Evolutionary conservation across 2,888 invertebrate species (phyloP).

Genomic region (Pheosia tremula): DNA sequence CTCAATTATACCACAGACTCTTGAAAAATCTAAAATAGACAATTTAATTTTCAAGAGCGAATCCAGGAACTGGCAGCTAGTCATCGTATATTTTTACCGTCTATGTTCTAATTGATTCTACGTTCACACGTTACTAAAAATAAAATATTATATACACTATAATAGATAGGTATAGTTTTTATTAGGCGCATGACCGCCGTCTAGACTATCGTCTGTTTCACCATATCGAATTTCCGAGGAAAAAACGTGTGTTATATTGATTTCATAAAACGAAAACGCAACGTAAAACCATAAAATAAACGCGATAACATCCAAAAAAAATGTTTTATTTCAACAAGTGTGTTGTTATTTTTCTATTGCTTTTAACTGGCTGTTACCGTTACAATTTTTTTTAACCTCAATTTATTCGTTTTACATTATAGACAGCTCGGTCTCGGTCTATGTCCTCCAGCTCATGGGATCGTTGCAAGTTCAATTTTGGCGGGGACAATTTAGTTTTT

Average conservation of each 20-base stretch:
- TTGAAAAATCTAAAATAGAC: too few relatives aligned
- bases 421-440: too few relatives aligned
- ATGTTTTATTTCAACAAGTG: constrained; percentile 16
- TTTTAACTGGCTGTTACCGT: constrained; percentile 29
- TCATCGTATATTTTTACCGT: constrained; percentile 28
- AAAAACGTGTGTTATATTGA: constrained; percentile 5
- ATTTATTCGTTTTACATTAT: too few relatives aligned
- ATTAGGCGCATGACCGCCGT: constrained; percentile 49
- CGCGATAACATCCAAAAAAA: too few relatives aligned
- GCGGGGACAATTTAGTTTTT: too few relatives aligned
- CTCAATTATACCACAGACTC: too few relatives aligned
- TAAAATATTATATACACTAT: constrained; percentile 38
- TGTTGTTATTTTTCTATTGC: constrained; percentile 32
- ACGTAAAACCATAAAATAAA: too few relatives aligned
- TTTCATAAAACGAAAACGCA: too few relatives aligned
- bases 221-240: constrained; percentile 43
- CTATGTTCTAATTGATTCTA: constrained; percentile 44
- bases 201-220: constrained; percentile 38
- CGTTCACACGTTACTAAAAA: constrained; percentile 61
- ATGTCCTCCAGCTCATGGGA: too few relatives aligned
- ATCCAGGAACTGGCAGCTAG: neutral
- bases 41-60: neutral
- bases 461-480: too few relatives aligned
- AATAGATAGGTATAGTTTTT: constrained; percentile 39
- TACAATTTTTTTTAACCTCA: too few relatives aligned